Evolutionary conservation across 2,888 invertebrate genomes (phyloP), one percentile per base, ranked within the genome.

Genomic region (Sicus ferrugineus): DNA sequence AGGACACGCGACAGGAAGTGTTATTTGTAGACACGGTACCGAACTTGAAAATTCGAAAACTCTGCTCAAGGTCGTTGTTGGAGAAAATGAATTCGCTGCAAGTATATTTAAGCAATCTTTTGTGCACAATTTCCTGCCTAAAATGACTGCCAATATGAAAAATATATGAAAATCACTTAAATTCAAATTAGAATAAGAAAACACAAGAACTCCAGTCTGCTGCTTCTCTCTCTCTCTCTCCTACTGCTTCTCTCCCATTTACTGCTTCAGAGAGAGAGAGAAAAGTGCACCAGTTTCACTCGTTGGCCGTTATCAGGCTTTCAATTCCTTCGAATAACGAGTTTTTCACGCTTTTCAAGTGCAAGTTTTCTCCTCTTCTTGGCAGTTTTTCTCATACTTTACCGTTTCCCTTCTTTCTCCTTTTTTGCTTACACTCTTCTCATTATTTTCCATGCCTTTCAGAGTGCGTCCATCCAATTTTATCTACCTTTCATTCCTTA

Each of bases 271-370:
- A 14, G 1, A 34, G 34, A 34, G 14, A 34, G 14, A 9, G 34
- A 9, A 9, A 2, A n/a, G n/a, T n/a, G n/a, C 34, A 34, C 34
- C 34, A 34, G 34, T 34, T 34, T 34, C 7, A 1, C 34, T 34
- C 34, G 1, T n/a, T n/a, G 14, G 34, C 34, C 2, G 14, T 14
- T 7, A 34, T 34, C 34, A 34, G 6, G 34, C 11, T 34, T 34
- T 34, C 34, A 34, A 19, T 5, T 50, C 50, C 7, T 7, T 21
- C 50, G 1, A 50, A 46, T 74, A 81, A 81, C 82, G 72, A 76
- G 82, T 81, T 79, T 78, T 77, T 76, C 80, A 75, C 76, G 79
- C 77, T 75, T 76, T 76, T 75, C 73, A 68, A 4, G 48, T 65
- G 42, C 21, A 42, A 64, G 56, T 68, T 66, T 52, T 54, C 65